Conservation (phyloP, 2,113 vertebrate species). For the Noturus placidus region DNA sequence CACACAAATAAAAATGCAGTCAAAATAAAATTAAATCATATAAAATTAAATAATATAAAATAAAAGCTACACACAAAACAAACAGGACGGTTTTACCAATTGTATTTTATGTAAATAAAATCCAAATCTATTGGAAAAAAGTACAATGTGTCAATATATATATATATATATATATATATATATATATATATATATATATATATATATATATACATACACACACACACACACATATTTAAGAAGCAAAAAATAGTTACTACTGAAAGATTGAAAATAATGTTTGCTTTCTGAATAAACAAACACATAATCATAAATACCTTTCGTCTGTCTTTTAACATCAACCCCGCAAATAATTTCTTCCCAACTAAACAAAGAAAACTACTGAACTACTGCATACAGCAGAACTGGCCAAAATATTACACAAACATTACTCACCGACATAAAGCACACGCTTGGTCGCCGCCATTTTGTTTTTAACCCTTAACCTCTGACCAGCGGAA, state of each 20-base stretch:
- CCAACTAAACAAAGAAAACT: neutral
- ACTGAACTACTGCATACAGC: neutral
- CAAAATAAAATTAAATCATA: too few relatives aligned
- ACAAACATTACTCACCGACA: conserved; percentile 64
- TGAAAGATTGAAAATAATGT: neutral
- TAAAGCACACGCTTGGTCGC: conserved; percentile 71
- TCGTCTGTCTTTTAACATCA: neutral
- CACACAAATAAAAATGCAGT: too few relatives aligned
- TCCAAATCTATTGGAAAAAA: neutral
- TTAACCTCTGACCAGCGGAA: conserved; percentile 60
- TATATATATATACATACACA: too few relatives aligned
- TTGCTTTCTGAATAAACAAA: neutral
- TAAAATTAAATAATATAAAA: too few relatives aligned
- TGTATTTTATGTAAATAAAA: too few relatives aligned
- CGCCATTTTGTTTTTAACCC: conserved; percentile 68
- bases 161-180: too few relatives aligned
- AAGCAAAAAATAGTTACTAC: neutral
- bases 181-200: too few relatives aligned
- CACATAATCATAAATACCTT: neutral
- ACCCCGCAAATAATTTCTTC: neutral
- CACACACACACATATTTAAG: too few relatives aligned
- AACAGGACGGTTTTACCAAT: neutral
- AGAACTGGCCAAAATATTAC: neutral
- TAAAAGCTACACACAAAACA: neutral
- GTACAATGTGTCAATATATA: too few relatives aligned